Evolutionary conservation across 1,140 invertebrate genomes (phyloP).

Genomic region (Colletes latitarsis): DNA sequence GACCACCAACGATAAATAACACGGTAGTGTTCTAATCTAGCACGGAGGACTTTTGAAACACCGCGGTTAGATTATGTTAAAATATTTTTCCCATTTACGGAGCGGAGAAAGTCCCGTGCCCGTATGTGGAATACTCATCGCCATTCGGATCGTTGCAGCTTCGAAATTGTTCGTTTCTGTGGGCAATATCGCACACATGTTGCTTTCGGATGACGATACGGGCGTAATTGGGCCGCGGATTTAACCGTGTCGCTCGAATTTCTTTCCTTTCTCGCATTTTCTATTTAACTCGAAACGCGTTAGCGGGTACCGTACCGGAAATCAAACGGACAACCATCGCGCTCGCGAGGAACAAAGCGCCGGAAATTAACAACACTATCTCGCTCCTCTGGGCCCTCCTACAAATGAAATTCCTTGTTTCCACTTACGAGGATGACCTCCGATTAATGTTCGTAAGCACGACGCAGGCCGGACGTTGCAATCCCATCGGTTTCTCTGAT

Average conservation of each 20-base stretch:
- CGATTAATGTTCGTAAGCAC: conserved; percentile 44
- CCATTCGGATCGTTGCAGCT: too few species aligned
- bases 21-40: too few species aligned
- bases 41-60: too few species aligned
- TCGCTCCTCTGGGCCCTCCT: background rate
- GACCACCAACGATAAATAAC: too few species aligned
- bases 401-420: conserved; percentile 31
- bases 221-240: too few species aligned
- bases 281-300: conserved; percentile 1
- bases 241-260: conserved; percentile 25
- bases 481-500: background rate
- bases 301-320: conserved; percentile 45
- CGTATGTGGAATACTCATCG: too few species aligned
- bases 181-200: too few species aligned
- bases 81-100: too few species aligned
- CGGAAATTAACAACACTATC: conserved; percentile 58
- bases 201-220: too few species aligned
- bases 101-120: too few species aligned
- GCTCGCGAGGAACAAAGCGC: conserved; percentile 52
- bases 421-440: conserved; percentile 11
- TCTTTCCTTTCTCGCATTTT: conserved; percentile 3
- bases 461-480: background rate
- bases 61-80: too few species aligned
- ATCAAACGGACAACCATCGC: conserved; percentile 48
- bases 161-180: too few species aligned